phyloP scores from a whole-genome alignment of 2,113 vertebrate genomes.

The Empidonax alnorum region DNA sequence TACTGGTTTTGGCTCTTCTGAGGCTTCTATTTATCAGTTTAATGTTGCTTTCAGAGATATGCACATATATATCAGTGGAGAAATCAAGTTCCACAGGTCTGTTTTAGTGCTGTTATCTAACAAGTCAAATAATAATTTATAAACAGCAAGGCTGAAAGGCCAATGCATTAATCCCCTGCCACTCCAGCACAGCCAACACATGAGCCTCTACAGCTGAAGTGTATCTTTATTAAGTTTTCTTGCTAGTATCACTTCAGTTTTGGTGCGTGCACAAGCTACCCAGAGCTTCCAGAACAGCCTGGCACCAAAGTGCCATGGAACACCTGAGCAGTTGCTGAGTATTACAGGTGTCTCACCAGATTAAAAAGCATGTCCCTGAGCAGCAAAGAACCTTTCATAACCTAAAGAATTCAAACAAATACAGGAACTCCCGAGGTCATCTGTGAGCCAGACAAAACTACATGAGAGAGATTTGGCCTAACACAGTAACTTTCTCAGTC shows the following conservation, averaged over 20 bases:
- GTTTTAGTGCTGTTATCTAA: slow-evolving; percentile 25
- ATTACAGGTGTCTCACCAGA: neutral
- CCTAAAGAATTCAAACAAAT: neutral
- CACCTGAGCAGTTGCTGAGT: neutral
- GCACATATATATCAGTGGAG: neutral
- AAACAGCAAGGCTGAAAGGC: slow-evolving; percentile 23
- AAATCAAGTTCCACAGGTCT: slow-evolving; percentile 41
- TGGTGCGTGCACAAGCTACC: neutral
- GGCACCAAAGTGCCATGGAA: neutral
- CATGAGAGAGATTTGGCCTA: neutral
- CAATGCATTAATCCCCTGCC: neutral
- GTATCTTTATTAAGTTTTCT: neutral
- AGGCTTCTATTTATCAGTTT: slow-evolving; percentile 45
- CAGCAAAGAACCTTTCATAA: neutral
- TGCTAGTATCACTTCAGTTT: neutral
- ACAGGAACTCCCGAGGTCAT: neutral
- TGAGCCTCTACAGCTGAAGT: neutral
- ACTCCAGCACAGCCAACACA: neutral
- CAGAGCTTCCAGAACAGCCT: neutral
- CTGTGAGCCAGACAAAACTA: neutral
- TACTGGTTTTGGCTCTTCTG: neutral
- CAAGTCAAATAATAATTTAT: slow-evolving; percentile 39
- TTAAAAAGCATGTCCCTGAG: neutral
- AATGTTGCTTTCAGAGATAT: slow-evolving; percentile 32
- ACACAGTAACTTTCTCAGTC: neutral